Evolutionary conservation across 2,797 vertebrate genomes (phyloP), one percentile per base, ranked within the genome.

Genomic region (Takifugu ocellatus): DNA sequence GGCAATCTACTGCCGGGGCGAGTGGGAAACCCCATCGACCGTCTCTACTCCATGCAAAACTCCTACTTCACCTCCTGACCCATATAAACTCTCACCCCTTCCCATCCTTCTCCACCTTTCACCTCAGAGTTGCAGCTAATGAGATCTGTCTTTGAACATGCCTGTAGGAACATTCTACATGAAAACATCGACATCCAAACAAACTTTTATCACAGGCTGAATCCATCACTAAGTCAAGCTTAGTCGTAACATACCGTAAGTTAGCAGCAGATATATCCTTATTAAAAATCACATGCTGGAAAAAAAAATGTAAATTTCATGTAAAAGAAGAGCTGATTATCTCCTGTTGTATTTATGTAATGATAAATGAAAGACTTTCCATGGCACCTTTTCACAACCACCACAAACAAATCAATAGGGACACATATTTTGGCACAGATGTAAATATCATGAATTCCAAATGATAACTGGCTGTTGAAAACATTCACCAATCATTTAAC

Each of bases 51-150:
- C 78, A 96, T 96, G 94, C 94, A 96, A 83, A 95, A 92, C 89
- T 95, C 94, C 80, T 96, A 96, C 87, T 96, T 96, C 90, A 94
- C 94, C 55, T 96, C 94, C 87, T 96, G 94, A 96, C 93, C 90
- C 82, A 72, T 66, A 82, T 84, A 78, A 88, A 86, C 82, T 75
- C 69, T 80, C 54, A 73, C 72, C 81, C 69, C 71, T 72, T 59
- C 77, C 79, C 79, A 58, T 76, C 64, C 70, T 60, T 70, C 67
- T 68, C 69, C 82, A 80, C 72, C 75, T 76, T 81, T 85, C 80
- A 78, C 68, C 84, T 84, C 82, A 83, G 77, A 83, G 82, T 84
- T 76, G 84, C 84, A 87, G 84, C 88, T 88, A 83, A 86, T 72
- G 79, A 79, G 86, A 77, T 77, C 66, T 70, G 70, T 83, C 77